Percentiles rank a stretch among this genome's conserved stretches.
Evolutionary conservation across 2,797 vertebrate species (phyloP).

Genomic region (Triplophysa yarkandensis): DNA sequence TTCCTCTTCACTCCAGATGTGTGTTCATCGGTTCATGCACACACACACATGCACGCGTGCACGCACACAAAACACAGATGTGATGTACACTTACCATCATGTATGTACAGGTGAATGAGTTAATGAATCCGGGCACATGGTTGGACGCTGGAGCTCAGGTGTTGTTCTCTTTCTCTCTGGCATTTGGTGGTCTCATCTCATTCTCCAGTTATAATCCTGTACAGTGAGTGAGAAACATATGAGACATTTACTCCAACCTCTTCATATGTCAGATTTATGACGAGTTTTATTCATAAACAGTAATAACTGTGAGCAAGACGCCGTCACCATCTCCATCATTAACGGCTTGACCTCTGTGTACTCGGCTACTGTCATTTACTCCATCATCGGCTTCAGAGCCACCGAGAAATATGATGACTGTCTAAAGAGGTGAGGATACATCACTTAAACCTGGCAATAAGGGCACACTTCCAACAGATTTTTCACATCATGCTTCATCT

Average conservation of each 20-base stretch:
- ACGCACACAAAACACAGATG: neutral
- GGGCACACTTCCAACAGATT: too few species aligned
- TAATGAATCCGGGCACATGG: conserved; percentile 88
- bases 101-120: conserved; percentile 78
- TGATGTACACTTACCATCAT: neutral
- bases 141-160: conserved; percentile 93
- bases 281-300: conserved; percentile 64
- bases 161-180: conserved; percentile 93
- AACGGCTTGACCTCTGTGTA: conserved; percentile 91
- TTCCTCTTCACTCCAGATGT: conserved; percentile 93
- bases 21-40: conserved; percentile 57
- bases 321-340: conserved; percentile 86
- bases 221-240: conserved; percentile 79
- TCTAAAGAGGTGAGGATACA: conserved; percentile 72
- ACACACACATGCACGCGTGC: too few species aligned
- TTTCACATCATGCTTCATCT: too few species aligned
- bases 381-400: conserved; percentile 94
- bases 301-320: conserved; percentile 93
- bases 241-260: neutral
- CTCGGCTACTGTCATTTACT: conserved; percentile 91
- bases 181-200: conserved; percentile 94
- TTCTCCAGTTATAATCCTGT: conserved; percentile 97
- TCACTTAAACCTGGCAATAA: too few species aligned
- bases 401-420: conserved; percentile 85
- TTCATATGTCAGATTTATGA: too few species aligned